Percentiles rank a stretch among this genome's conserved stretches.
These are phyloP conservation scores for Dolichoris vasculosae DNA, from an alignment of 1,140 invertebrate species.

Conservation along the genomic window DNA sequence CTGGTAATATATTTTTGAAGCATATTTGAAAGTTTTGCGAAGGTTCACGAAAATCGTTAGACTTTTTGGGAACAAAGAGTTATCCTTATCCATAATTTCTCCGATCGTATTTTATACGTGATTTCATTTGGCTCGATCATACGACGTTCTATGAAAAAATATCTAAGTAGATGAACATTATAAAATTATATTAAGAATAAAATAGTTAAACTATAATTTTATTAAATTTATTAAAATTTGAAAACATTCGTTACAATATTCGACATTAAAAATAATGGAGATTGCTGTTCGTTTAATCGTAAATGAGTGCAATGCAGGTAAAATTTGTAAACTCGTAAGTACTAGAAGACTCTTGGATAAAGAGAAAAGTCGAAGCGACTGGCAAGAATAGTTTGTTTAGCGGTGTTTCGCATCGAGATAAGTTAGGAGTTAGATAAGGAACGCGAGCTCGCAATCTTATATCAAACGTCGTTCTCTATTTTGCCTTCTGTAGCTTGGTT, in stretches of 20 bases:
- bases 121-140: not conserved
- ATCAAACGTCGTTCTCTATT: slow-evolving; percentile 5
- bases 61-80: not conserved
- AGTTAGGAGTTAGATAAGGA: slow-evolving; percentile 10
- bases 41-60: not conserved
- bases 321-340: not conserved
- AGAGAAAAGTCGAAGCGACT: not conserved
- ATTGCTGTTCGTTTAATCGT: not conserved
- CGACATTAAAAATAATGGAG: not conserved
- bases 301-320: not conserved
- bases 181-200: not conserved
- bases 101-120: not conserved
- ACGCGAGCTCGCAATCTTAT: not conserved
- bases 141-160: not conserved
- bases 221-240: too few species aligned
- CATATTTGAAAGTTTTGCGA: not conserved
- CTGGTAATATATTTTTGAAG: not conserved
- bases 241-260: too few species aligned
- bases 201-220: too few species aligned
- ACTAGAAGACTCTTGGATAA: not conserved
- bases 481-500: slow-evolving; percentile 8
- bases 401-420: slow-evolving; percentile 10
- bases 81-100: not conserved
- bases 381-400: not conserved
- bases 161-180: too few species aligned